phyloP scores from a whole-genome alignment of 2,888 invertebrate species.

The Zygogramma bicolorata region DNA sequence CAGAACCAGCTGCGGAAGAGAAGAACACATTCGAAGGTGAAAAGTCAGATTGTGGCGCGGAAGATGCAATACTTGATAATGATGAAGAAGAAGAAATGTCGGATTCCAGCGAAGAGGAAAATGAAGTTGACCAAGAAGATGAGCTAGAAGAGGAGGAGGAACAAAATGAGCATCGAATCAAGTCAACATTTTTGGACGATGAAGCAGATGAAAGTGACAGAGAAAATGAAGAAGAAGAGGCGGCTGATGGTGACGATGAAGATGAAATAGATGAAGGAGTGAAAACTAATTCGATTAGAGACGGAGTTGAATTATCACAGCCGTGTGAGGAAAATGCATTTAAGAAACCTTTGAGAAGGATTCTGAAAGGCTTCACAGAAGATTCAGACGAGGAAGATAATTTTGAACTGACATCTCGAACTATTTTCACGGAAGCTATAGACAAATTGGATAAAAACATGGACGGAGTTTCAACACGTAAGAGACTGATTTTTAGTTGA shows the following conservation, averaged over 20 bases:
- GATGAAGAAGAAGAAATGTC: conserved; percentile 67
- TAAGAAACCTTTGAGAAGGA: conserved; percentile 57
- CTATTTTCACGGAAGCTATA: conserved; percentile 16
- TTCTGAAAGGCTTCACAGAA: conserved; percentile 57
- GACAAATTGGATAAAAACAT: conserved; percentile 25
- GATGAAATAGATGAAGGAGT: conserved; percentile 29
- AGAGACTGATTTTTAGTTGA: conserved; percentile 15
- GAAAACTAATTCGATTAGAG: conserved; percentile 41
- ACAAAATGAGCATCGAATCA: conserved; percentile 44
- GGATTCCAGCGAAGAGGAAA: conserved; percentile 67
- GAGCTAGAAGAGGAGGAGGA: conserved; percentile 65
- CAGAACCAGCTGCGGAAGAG: conserved; percentile 32
- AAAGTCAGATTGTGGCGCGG: conserved; percentile 48
- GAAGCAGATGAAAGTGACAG: conserved; percentile 55
- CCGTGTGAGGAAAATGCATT: conserved; percentile 29
- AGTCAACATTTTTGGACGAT: conserved; percentile 59
- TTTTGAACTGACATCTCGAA: conserved; percentile 14
- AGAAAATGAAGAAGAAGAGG: conserved; percentile 54
- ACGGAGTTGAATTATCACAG: conserved; percentile 36
- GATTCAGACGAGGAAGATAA: conserved; percentile 59
- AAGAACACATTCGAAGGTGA: conserved; percentile 36
- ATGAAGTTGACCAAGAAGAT: conserved; percentile 67
- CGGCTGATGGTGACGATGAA: conserved; percentile 51
- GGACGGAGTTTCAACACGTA: conserved; percentile 33
- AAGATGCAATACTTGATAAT: conserved; percentile 68